Conservation (phyloP, 30 jellyfish, hydroid and myxozoan species). For the Nemopilema nomurai region DNA sequence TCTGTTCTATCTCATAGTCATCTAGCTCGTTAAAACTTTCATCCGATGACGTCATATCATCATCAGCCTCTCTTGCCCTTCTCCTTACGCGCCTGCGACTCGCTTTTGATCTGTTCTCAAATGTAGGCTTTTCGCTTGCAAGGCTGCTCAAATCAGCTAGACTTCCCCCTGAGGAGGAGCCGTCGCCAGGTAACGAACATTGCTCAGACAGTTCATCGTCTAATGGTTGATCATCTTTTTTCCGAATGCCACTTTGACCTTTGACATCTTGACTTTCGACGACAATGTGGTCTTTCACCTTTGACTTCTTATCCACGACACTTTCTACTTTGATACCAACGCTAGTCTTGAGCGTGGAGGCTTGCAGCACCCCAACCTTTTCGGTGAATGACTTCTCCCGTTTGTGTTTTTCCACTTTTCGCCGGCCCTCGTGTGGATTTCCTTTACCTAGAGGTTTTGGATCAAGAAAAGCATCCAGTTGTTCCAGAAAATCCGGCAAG, state of each 20-base stretch:
- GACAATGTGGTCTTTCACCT: not conserved
- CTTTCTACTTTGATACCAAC: not conserved
- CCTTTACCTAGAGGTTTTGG: conserved; percentile 39
- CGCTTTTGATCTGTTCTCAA: conserved; percentile 23
- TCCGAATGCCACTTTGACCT: not conserved
- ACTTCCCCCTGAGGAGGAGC: conserved; percentile 50
- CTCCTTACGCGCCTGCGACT: conserved; percentile 43
- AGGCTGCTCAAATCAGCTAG: conserved; percentile 69
- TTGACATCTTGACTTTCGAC: not conserved
- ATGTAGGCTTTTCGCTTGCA: conserved; percentile 46
- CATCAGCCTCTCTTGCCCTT: not conserved
- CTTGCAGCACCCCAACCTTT: not conserved
- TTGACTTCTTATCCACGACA: not conserved
- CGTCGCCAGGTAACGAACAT: not conserved
- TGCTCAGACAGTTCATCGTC: not conserved
- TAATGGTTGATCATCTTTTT: not conserved
- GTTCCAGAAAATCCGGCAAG: conserved; percentile 3
- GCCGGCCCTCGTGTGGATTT: not conserved
- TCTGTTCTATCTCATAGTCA: not conserved
- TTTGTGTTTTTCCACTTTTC: not conserved
- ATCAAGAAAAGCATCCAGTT: conserved; percentile 21
- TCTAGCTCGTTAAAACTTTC: conserved; percentile 25
- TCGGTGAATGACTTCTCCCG: not conserved
- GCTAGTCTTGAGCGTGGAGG: not conserved
- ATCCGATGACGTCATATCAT: conserved; percentile 20